A percentile compares a stretch with the other conserved stretches of the same genome.
These are phyloP conservation scores for Eupelmus urozonus DNA, from an alignment of 2,888 invertebrate genomes.

Conservation along the genomic window DNA sequence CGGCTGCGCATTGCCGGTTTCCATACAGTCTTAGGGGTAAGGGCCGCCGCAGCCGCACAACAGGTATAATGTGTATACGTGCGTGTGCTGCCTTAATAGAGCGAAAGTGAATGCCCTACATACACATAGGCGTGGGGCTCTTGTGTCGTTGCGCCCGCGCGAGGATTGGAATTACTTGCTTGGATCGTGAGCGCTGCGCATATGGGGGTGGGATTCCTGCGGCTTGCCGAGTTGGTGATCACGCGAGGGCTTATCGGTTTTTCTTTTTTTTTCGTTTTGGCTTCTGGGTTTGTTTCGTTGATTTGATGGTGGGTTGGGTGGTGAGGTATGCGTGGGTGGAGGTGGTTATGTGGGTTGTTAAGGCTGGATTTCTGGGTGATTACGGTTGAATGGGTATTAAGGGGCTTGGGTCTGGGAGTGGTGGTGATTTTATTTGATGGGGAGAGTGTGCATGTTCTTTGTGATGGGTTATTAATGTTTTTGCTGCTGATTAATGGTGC, in stretches of 20 bases:
- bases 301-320: no score
- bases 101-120: slow-evolving; percentile 50
- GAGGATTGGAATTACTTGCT: neutral
- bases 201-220: neutral
- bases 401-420: no score
- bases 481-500: no score
- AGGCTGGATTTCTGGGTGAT: no score
- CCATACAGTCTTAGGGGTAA: neutral
- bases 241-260: neutral
- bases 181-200: neutral
- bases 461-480: no score
- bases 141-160: neutral
- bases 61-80: slow-evolving; percentile 12
- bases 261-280: neutral
- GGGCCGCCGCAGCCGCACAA: slow-evolving; percentile 6
- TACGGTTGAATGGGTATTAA: no score
- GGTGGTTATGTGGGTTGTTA: no score
- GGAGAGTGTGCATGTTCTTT: no score
- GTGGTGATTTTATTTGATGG: no score
- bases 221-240: neutral
- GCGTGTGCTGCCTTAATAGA: neutral
- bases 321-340: no score
- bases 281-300: neutral
- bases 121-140: neutral
- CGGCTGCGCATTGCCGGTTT: slow-evolving; percentile 54